These are phyloP conservation scores for Eucriotettix oculatus DNA, from an alignment of 2,888 invertebrate genomes.

Conservation along the genomic window DNA sequence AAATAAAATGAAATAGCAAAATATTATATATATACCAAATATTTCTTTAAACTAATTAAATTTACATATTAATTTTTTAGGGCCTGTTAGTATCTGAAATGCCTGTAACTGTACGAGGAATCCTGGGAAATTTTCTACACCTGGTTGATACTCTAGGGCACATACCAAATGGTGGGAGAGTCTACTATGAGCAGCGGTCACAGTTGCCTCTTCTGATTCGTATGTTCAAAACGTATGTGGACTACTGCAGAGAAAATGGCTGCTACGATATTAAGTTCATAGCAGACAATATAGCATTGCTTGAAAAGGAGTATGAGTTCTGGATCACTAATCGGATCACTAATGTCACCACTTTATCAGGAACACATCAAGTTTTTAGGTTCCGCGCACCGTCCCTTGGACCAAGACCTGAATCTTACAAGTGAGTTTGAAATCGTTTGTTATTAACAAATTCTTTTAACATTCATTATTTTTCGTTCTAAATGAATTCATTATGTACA, in stretches of 20 bases:
- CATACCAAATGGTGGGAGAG: conserved; percentile 67
- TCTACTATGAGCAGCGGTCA: conserved; percentile 56
- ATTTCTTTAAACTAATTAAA: too few species aligned
- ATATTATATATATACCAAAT: too few species aligned
- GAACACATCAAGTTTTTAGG: conserved; percentile 35
- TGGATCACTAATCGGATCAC: conserved; percentile 43
- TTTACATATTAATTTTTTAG: conserved; percentile 23
- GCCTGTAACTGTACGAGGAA: conserved; percentile 51
- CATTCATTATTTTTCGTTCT: too few species aligned
- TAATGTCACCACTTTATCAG: conserved; percentile 30
- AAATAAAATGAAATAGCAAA: too few species aligned
- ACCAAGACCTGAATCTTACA: conserved; percentile 56
- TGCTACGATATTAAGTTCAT: conserved; percentile 50
- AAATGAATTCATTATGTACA: too few species aligned
- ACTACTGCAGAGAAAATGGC: conserved; percentile 39
- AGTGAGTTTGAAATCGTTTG: conserved; percentile 16
- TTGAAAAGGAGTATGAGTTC: conserved; percentile 46
- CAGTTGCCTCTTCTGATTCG: conserved; percentile 52
- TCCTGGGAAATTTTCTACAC: conserved; percentile 57
- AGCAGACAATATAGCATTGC: conserved; percentile 31
- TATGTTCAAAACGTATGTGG: conserved; percentile 38
- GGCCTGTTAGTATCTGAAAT: conserved; percentile 64
- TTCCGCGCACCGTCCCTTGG: conserved; percentile 41
- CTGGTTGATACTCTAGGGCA: conserved; percentile 48
- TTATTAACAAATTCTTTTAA: too few species aligned